phyloP scores from a whole-genome alignment of 2,888 invertebrate genomes.

The Andrena flavipes region DNA sequence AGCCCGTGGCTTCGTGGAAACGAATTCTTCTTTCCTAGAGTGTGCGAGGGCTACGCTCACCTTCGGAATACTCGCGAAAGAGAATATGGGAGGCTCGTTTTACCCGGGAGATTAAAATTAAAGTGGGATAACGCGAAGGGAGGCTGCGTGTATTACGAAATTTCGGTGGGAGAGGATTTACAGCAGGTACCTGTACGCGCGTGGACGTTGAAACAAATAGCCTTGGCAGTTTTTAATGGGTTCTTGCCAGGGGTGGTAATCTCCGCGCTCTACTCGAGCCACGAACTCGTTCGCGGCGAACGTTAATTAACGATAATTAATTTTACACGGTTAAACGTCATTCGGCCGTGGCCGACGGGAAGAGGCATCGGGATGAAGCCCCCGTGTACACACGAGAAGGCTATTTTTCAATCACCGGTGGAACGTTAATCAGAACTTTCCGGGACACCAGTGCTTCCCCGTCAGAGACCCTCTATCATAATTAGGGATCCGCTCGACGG shows the following conservation, averaged over 20 bases:
- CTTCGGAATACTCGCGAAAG: neutral
- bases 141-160: slow-evolving; percentile 37
- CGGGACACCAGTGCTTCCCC: slow-evolving; percentile 24
- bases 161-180: slow-evolving; percentile 32
- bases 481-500: slow-evolving; percentile 29
- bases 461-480: slow-evolving; percentile 30
- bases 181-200: slow-evolving; percentile 16
- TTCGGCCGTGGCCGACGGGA: slow-evolving; percentile 7
- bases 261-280: slow-evolving; percentile 46
- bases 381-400: slow-evolving; percentile 34
- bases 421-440: slow-evolving; percentile 53
- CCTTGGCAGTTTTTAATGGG: slow-evolving; percentile 61
- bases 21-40: neutral
- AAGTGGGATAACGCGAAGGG: slow-evolving; percentile 5
- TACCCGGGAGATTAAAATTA: slow-evolving; percentile 4
- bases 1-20: neutral
- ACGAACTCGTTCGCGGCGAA: slow-evolving; percentile 50
- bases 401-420: slow-evolving; percentile 49
- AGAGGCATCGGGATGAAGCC: slow-evolving; percentile 34
- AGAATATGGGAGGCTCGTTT: neutral
- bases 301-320: slow-evolving; percentile 72
- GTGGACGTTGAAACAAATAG: slow-evolving; percentile 59
- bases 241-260: slow-evolving; percentile 54
- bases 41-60: neutral
- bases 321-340: slow-evolving; percentile 66